Evolutionary conservation across 2,113 vertebrate species (phyloP).

Genomic region (Lepisosteus oculatus): DNA sequence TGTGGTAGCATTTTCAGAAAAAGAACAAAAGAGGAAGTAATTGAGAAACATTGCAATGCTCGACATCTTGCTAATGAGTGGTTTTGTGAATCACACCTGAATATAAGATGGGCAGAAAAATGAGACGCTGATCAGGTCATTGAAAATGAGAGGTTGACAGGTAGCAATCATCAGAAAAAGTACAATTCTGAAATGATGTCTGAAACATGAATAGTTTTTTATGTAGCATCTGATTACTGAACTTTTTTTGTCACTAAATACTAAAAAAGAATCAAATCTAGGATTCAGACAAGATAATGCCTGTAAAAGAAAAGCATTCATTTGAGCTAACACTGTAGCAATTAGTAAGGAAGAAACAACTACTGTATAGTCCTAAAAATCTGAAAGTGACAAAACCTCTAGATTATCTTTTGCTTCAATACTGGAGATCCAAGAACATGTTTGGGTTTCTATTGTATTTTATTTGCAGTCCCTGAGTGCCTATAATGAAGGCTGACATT

Average conservation of each 20-base stretch:
- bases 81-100: neutral
- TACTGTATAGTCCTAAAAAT: too few relatives aligned
- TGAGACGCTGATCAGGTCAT: neutral
- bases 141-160: neutral
- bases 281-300: too few relatives aligned
- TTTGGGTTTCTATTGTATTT: too few relatives aligned
- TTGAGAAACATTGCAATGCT: neutral
- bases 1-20: neutral
- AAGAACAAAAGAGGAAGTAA: neutral
- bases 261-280: too few relatives aligned
- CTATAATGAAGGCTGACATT: neutral
- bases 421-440: too few relatives aligned
- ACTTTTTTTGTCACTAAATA: too few relatives aligned
- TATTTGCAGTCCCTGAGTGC: neutral
- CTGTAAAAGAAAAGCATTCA: neutral
- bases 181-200: neutral
- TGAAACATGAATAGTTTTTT: neutral
- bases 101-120: neutral
- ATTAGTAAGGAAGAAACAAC: too few relatives aligned
- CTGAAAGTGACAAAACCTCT: too few relatives aligned
- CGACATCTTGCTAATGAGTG: conserved; percentile 1
- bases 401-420: too few relatives aligned
- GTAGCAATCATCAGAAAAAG: conserved; percentile 6
- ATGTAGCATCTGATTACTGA: too few relatives aligned
- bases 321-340: too few relatives aligned